A percentile compares a stretch with the other conserved stretches of the same genome.
phyloP scores from a whole-genome alignment of 1,140 invertebrate genomes.

The Camponotus vicinus region DNA sequence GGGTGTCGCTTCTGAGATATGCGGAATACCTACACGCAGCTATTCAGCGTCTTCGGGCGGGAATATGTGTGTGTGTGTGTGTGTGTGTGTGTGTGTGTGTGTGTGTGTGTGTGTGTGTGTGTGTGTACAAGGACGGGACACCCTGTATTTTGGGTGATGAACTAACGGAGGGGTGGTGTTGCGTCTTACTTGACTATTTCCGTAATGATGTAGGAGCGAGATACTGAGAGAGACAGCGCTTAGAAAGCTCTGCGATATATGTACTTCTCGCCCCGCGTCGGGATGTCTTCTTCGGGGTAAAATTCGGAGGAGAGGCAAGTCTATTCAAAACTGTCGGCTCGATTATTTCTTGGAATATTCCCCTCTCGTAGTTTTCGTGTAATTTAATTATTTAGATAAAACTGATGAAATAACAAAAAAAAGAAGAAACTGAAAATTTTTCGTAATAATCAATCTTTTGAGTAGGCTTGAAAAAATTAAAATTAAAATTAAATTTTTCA shows the following conservation, averaged over 20 bases:
- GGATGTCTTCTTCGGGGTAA: slow-evolving; percentile 2
- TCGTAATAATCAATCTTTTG: not conserved
- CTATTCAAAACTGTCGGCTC: slow-evolving; percentile 5
- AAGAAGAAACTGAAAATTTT: not conserved
- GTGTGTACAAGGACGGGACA: slow-evolving; percentile 1
- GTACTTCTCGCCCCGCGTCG: not conserved
- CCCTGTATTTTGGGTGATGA: slow-evolving; percentile 3
- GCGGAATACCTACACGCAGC: slow-evolving; percentile 41
- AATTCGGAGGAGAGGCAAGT: not conserved
- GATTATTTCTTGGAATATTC: not conserved
- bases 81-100: too few species aligned
- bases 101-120: not conserved
- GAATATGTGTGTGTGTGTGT: not conserved
- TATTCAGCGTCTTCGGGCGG: slow-evolving; percentile 37
- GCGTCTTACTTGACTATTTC: slow-evolving; percentile 40
- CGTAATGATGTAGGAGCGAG: slow-evolving; percentile 50
- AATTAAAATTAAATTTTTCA: too few species aligned
- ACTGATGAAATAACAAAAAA: not conserved
- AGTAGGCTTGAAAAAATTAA: not conserved
- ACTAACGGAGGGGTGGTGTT: not conserved
- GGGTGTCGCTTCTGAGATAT: slow-evolving; percentile 37
- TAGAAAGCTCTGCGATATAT: slow-evolving; percentile 42
- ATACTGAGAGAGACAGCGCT: slow-evolving; percentile 33
- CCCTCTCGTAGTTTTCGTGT: not conserved
- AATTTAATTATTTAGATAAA: not conserved